These are phyloP conservation scores for Cyaniris semiargus DNA, from an alignment of 2,888 invertebrate species.

Conservation along the genomic window DNA sequence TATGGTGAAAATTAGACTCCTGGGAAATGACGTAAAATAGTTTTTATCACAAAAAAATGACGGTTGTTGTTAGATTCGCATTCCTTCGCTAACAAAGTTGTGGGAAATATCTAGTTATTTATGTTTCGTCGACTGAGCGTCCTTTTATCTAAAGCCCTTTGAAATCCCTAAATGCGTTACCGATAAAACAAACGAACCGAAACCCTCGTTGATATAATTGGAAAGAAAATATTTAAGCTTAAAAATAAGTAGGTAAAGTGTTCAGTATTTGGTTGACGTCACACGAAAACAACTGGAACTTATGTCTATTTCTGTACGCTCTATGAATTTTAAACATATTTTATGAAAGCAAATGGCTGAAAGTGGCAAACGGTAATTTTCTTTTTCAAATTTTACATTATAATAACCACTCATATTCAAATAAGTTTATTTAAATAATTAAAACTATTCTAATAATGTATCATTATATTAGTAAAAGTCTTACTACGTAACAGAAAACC, in stretches of 20 bases:
- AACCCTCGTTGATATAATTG: conserved; percentile 18
- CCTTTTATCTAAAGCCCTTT: conserved; percentile 24
- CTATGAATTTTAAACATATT: conserved; percentile 17
- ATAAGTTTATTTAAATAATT: neutral
- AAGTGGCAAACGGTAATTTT: neutral
- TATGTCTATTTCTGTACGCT: neutral
- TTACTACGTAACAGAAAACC: neutral
- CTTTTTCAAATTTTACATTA: neutral
- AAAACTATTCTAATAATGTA: neutral
- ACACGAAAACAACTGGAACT: neutral
- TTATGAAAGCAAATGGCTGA: conserved; percentile 1
- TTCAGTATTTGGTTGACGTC: conserved; percentile 17
- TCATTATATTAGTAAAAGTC: neutral
- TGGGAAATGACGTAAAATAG: too few species aligned
- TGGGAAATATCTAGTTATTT: neutral
- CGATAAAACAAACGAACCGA: conserved; percentile 30
- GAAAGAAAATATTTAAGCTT: conserved; percentile 27
- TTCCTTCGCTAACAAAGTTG: neutral
- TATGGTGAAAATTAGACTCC: too few species aligned
- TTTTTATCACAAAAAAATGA: too few species aligned
- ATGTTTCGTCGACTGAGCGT: neutral
- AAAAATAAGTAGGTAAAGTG: neutral
- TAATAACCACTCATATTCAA: neutral
- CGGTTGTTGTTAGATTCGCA: neutral
- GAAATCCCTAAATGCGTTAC: conserved; percentile 17